phyloP scores from a whole-genome alignment of 2,888 invertebrate genomes.

The Drosophila phalerata region DNA sequence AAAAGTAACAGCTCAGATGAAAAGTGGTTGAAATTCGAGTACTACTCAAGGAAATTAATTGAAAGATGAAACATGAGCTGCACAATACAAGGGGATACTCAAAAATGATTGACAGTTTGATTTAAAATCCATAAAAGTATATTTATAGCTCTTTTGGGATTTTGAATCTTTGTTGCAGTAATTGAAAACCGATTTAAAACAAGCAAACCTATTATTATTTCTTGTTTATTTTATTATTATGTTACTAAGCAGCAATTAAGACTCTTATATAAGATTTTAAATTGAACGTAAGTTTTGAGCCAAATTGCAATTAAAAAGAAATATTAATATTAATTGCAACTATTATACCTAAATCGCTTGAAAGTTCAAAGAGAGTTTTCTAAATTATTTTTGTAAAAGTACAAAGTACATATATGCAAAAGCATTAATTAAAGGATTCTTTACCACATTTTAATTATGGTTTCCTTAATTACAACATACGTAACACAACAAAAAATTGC shows the following conservation, averaged over 20 bases:
- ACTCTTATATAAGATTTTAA: background rate
- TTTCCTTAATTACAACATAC: slow-evolving; percentile 30
- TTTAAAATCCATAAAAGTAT: slow-evolving; percentile 34
- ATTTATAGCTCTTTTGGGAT: slow-evolving; percentile 17
- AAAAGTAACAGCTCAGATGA: slow-evolving; percentile 21
- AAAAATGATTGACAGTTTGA: slow-evolving; percentile 57
- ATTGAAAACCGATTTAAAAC: slow-evolving; percentile 33
- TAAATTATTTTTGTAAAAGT: too few species aligned
- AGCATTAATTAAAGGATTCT: slow-evolving; percentile 28
- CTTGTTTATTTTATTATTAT: background rate
- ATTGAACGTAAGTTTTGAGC: background rate
- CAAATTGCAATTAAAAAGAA: background rate
- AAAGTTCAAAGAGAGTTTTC: too few species aligned
- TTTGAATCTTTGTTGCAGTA: slow-evolving; percentile 4
- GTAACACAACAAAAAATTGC: slow-evolving; percentile 12
- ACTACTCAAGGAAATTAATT: slow-evolving; percentile 43
- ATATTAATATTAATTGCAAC: too few species aligned
- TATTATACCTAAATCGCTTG: too few species aligned
- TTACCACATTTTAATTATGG: slow-evolving; percentile 33
- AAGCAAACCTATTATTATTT: background rate
- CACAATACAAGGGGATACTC: slow-evolving; percentile 33
- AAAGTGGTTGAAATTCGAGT: slow-evolving; percentile 47
- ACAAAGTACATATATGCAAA: background rate
- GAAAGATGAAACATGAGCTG: slow-evolving; percentile 53
- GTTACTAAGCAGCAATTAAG: background rate